phyloP scores from a whole-genome alignment of 2,888 invertebrate genomes.

The Lasius platythorax region DNA sequence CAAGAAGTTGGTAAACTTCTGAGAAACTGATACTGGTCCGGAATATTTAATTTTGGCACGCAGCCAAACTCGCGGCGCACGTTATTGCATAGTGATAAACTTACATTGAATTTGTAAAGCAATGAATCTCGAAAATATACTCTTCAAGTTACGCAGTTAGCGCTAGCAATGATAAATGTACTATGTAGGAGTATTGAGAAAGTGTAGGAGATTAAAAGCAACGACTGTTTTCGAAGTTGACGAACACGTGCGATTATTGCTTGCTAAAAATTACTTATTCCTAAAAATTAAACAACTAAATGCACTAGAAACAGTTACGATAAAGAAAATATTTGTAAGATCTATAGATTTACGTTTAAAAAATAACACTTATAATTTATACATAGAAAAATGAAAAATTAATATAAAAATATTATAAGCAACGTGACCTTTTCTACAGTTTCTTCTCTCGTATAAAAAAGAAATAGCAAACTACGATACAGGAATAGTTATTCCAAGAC shows the following conservation, averaged over 20 bases:
- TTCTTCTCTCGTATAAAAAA: background rate
- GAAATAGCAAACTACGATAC: background rate
- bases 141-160: constrained; percentile 6
- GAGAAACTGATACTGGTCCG: constrained; percentile 4
- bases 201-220: background rate
- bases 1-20: constrained; percentile 34
- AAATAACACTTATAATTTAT: background rate
- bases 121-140: background rate
- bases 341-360: background rate
- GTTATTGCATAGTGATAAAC: constrained; percentile 9
- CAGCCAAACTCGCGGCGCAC: background rate
- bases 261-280: background rate
- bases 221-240: background rate
- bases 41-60: constrained; percentile 36
- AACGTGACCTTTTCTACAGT: background rate
- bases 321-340: background rate
- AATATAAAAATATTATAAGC: background rate
- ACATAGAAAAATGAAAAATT: constrained; percentile 1
- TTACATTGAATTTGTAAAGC: constrained; percentile 4
- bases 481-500: background rate
- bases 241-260: background rate
- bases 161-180: background rate
- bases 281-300: background rate
- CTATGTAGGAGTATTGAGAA: background rate
- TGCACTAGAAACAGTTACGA: background rate